Percentiles rank a stretch among this genome's conserved stretches.
These are phyloP conservation scores for Eubasilissa regina DNA, from an alignment of 1,140 invertebrate species.

Conservation along the genomic window DNA sequence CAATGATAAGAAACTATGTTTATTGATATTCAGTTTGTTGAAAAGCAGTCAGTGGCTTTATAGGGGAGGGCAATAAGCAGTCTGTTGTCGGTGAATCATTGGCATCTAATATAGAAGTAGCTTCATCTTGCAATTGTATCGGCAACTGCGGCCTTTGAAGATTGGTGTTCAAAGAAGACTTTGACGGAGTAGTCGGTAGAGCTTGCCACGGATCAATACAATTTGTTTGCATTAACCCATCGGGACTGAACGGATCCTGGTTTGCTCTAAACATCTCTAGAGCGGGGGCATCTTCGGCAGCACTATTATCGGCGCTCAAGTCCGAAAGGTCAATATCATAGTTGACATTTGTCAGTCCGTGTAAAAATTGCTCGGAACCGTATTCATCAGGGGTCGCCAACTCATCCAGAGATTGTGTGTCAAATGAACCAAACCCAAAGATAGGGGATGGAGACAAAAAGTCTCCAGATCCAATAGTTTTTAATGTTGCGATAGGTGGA, in stretches of 20 bases:
- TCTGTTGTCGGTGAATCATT: constrained; percentile 73
- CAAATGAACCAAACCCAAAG: constrained; percentile 69
- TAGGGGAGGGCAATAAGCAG: constrained; percentile 77
- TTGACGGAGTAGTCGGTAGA: constrained; percentile 47
- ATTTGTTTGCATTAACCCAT: constrained; percentile 61
- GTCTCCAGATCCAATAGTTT: constrained; percentile 65
- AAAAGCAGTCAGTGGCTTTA: constrained; percentile 72
- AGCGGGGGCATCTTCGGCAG: constrained; percentile 73
- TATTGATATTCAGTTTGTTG: constrained; percentile 22
- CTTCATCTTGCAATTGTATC: constrained; percentile 61
- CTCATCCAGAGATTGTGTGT: constrained; percentile 73
- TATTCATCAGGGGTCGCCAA: constrained; percentile 75
- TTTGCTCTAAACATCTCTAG: constrained; percentile 55
- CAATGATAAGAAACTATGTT: neutral
- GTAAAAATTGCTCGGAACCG: constrained; percentile 68
- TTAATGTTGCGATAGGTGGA: constrained; percentile 56
- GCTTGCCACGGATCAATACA: constrained; percentile 58
- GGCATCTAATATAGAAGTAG: constrained; percentile 74
- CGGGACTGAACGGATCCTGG: constrained; percentile 66
- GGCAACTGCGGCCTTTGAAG: constrained; percentile 31
- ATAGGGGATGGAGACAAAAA: constrained; percentile 73
- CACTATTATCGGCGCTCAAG: constrained; percentile 79
- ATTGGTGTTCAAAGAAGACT: constrained; percentile 15
- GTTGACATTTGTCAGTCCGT: constrained; percentile 79
- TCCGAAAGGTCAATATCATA: constrained; percentile 83